Conservation (phyloP, 2,113 vertebrate genomes). For the Mormyrus iriodes region DNA sequence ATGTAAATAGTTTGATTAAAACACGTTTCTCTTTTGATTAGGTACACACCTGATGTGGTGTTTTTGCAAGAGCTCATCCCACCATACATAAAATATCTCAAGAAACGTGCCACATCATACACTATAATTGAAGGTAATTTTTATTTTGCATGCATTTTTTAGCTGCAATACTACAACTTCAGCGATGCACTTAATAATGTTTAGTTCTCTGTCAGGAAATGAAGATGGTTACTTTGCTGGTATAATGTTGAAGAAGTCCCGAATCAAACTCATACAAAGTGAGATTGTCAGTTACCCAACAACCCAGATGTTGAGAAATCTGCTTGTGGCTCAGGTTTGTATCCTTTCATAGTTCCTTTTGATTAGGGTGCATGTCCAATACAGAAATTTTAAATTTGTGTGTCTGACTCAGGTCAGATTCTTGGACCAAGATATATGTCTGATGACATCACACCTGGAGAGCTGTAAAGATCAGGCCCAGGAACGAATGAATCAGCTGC, state of each 20-base stretch:
- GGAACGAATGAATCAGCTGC: slow-evolving; percentile 78
- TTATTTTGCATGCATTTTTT: not conserved
- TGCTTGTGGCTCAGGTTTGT: slow-evolving; percentile 76
- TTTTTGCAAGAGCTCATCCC: slow-evolving; percentile 89
- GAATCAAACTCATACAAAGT: slow-evolving; percentile 73
- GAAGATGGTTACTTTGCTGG: slow-evolving; percentile 79
- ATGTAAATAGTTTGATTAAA: not conserved
- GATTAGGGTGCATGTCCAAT: not conserved
- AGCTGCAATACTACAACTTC: not conserved
- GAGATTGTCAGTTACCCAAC: slow-evolving; percentile 73
- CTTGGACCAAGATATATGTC: slow-evolving; percentile 68
- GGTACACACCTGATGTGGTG: slow-evolving; percentile 85
- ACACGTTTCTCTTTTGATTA: slow-evolving; percentile 37
- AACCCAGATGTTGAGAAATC: slow-evolving; percentile 89
- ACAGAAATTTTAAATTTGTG: not conserved
- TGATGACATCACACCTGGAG: slow-evolving; percentile 95
- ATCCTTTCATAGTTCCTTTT: not conserved
- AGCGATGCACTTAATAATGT: not conserved
- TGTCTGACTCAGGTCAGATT: slow-evolving; percentile 63
- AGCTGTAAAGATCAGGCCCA: slow-evolving; percentile 75
- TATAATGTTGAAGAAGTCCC: slow-evolving; percentile 84
- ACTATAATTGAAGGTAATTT: slow-evolving; percentile 74
- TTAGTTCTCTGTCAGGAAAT: slow-evolving; percentile 60
- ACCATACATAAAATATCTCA: slow-evolving; percentile 67
- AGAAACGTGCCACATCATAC: slow-evolving; percentile 76